A percentile compares a stretch with the other conserved stretches of the same genome.
These are phyloP conservation scores for Scytalopus superciliaris DNA, from an alignment of 2,113 vertebrate species.

Conservation along the genomic window DNA sequence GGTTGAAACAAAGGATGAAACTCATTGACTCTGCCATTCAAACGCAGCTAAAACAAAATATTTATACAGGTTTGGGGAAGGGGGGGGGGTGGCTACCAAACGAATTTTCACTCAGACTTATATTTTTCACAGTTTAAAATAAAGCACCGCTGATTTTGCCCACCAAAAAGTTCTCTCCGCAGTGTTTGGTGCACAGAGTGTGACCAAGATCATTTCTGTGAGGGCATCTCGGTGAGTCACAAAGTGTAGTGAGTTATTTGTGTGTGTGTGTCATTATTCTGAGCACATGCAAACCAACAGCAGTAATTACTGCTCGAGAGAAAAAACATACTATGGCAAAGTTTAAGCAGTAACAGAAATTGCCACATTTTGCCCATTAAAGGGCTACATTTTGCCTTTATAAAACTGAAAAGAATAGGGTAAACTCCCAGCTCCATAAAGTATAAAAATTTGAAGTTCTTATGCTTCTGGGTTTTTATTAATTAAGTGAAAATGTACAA, in stretches of 20 bases:
- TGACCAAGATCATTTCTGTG: conserved; percentile 35
- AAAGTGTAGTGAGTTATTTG: conserved; percentile 21
- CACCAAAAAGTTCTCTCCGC: background rate
- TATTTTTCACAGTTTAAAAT: background rate
- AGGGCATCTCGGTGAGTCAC: conserved; percentile 62
- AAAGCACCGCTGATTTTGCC: background rate
- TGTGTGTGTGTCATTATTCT: conserved; percentile 12
- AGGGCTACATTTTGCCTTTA: background rate
- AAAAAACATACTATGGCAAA: background rate
- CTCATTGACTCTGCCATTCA: background rate
- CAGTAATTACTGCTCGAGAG: background rate
- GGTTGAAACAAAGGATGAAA: conserved; percentile 42
- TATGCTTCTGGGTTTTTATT: background rate
- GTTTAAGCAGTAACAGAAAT: background rate
- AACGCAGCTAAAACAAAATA: conserved; percentile 28
- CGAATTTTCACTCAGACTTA: background rate
- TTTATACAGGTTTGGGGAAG: conserved; percentile 5
- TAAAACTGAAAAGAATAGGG: conserved; percentile 11
- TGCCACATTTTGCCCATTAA: background rate
- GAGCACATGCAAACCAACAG: background rate
- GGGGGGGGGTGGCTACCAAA: background rate
- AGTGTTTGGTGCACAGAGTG: background rate
- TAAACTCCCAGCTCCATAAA: background rate
- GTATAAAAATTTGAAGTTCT: background rate
- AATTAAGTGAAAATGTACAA: conserved; percentile 23